Base-by-base conservation (phyloP, 2,113 vertebrate genomes). In the Peucedramus taeniatus region DNA sequence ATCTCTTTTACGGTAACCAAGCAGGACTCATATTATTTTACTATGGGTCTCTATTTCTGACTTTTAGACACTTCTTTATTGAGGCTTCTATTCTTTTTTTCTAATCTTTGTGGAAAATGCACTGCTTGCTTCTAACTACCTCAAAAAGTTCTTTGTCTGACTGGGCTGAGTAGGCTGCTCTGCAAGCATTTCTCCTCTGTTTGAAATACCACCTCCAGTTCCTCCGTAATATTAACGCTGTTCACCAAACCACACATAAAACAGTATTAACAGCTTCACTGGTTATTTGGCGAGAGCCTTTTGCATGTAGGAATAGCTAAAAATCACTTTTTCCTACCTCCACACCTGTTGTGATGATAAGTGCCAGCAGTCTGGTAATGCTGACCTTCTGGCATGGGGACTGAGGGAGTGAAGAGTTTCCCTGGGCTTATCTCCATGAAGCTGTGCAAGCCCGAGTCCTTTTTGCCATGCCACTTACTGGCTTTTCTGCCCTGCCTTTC, bases 141-240 rank as follows among this genome's bases (percentile, higher is more conserved):
- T 94, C 87, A 74, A 70, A 77, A 89, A 74, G 51, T 47, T 84
- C 42, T 84, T 89, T 88, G 13, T 88, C 80, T 89, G 83, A 66
- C 24, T 7, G 28, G 37, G 31, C 21, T 40, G 49, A 54, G 68
- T 40, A 77, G 68, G 72, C 81, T 87, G 64, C 28, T 84, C 54
- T 56, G 45, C 71, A 94, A 54, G 72, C 40, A 51, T 77, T 80
- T 77, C 50, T 76, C 45, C 54, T 70, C 30, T 22, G 20, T 66
- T 80, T 81, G 69, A 83, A 95, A 94, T 24, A 80, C 28, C 39
- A 45, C 83, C 70, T 87, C 81, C 69, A 82, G 45, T 54, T 95
- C 60, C 59, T 70, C 59, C 59, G 23, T 45, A 76, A 60, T 13
- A 19, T 30, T 80, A 71, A 11, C 27, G 35, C 37, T 70, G 8